phyloP scores from a whole-genome alignment of 2,113 vertebrate genomes.

The Mixornis gularis region DNA sequence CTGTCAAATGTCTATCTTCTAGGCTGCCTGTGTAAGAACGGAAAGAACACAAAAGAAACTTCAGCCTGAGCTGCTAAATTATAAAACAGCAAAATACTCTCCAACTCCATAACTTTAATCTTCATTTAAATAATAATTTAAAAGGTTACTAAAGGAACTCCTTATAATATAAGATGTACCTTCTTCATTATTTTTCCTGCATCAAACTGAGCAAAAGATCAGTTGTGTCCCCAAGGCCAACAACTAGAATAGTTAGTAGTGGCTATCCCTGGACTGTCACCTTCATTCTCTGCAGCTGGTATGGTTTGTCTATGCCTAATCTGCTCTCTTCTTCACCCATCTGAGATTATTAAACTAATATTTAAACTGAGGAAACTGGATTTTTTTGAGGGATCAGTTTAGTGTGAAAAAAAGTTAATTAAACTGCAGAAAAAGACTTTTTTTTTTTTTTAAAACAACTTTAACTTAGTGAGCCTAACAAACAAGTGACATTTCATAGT shows the following conservation, averaged over 20 bases:
- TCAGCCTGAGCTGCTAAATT: constrained; percentile 54
- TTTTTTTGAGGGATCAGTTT: neutral
- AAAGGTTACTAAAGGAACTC: neutral
- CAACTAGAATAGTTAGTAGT: neutral
- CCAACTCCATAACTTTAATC: constrained; percentile 41
- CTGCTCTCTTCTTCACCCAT: neutral
- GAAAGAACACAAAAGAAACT: constrained; percentile 67
- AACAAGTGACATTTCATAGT: neutral
- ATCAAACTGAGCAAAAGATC: neutral
- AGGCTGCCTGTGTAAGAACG: constrained; percentile 59
- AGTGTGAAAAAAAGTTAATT: neutral
- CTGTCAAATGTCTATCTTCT: constrained; percentile 75
- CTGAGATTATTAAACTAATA: neutral
- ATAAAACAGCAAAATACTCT: constrained; percentile 47
- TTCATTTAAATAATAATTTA: neutral
- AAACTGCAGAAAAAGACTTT: neutral
- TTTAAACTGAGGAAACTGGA: neutral
- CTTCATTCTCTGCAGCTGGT: neutral
- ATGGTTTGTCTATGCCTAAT: neutral
- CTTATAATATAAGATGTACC: neutral
- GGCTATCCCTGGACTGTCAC: neutral
- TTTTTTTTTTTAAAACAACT: neutral
- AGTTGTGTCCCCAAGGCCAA: neutral
- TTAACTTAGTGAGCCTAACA: neutral
- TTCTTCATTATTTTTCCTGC: neutral